Evolutionary conservation across 2,888 invertebrate species (phyloP).

Genomic region (Himalopsyche anomala): DNA sequence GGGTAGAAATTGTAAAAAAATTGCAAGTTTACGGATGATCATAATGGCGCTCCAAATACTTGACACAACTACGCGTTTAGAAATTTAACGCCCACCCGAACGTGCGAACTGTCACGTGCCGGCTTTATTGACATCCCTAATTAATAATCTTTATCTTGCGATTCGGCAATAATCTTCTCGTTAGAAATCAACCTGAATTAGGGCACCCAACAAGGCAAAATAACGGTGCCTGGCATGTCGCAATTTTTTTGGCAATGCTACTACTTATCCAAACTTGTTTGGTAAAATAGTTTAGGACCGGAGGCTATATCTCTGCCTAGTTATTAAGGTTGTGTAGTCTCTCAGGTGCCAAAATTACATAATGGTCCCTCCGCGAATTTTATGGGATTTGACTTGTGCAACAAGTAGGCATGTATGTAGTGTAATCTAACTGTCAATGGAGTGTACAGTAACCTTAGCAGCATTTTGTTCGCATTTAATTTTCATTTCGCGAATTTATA

Average conservation of each 20-base stretch:
- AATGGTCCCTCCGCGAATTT: slow-evolving; percentile 70
- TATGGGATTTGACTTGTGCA: slow-evolving; percentile 71
- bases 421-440: slow-evolving; percentile 76
- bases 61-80: slow-evolving; percentile 78
- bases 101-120: slow-evolving; percentile 61
- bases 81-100: slow-evolving; percentile 68
- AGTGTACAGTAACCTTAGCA: slow-evolving; percentile 63
- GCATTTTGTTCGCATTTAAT: slow-evolving; percentile 44
- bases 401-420: slow-evolving; percentile 78
- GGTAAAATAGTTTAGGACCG: slow-evolving; percentile 66
- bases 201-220: slow-evolving; percentile 78
- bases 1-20: slow-evolving; percentile 53
- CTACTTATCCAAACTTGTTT: slow-evolving; percentile 78
- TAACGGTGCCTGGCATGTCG: slow-evolving; percentile 79
- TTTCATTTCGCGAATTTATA: slow-evolving; percentile 40
- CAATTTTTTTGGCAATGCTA: slow-evolving; percentile 79
- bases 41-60: slow-evolving; percentile 73
- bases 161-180: slow-evolving; percentile 73
- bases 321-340: slow-evolving; percentile 57
- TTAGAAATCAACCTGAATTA: slow-evolving; percentile 69
- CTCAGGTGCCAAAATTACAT: slow-evolving; percentile 74
- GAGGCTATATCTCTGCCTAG: slow-evolving; percentile 59
- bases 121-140: slow-evolving; percentile 69
- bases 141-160: slow-evolving; percentile 69
- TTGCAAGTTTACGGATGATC: slow-evolving; percentile 58